Evolutionary conservation across 1,140 invertebrate genomes (phyloP).

Genomic region (Bombus pascuorum): DNA sequence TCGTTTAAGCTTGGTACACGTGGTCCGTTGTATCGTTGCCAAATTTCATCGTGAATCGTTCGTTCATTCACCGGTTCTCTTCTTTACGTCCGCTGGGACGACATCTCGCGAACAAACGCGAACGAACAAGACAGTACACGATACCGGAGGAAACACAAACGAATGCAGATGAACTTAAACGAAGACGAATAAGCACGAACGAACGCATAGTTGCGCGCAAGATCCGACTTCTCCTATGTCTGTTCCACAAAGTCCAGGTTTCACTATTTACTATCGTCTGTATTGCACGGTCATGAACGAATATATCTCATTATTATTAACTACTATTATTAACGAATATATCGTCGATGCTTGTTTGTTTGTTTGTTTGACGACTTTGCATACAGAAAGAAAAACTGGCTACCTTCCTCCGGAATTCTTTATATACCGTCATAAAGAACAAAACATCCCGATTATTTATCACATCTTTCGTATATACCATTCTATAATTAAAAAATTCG

Average conservation of each 20-base stretch:
- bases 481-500: no score
- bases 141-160: background rate
- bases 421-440: no score
- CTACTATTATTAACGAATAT: no score
- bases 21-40: conserved; percentile 72
- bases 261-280: background rate
- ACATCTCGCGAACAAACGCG: background rate
- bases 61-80: conserved; percentile 61
- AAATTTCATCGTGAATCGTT: conserved; percentile 71
- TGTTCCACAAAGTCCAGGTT: background rate
- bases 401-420: no score
- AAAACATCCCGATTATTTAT: no score
- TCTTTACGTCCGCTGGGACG: background rate
- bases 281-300: background rate
- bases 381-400: background rate
- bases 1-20: background rate
- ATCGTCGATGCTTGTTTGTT: background rate
- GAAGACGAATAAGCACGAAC: background rate
- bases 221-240: background rate
- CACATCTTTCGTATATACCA: no score
- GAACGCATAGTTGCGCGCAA: background rate
- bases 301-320: background rate
- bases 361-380: background rate
- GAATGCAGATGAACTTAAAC: no score
- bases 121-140: no score